Evolutionary conservation across 2,113 vertebrate genomes (phyloP), one percentile per base, ranked within the genome.

Genomic region (Capreolus pygargus): DNA sequence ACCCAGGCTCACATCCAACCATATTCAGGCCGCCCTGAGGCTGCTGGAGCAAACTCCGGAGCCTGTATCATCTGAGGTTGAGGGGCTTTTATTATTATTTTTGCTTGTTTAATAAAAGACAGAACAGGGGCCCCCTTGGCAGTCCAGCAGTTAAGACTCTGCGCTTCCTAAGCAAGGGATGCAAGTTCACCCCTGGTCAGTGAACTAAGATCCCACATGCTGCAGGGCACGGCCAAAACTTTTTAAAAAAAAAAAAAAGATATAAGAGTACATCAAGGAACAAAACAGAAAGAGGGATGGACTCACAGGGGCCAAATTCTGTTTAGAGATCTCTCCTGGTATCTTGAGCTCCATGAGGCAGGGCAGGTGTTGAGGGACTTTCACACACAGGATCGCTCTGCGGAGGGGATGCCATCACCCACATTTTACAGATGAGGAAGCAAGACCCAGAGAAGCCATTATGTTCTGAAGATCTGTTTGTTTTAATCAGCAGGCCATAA

Each of bases 1-100:
- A 19, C 27, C 5, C 7, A 47, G 81, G 28, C 21, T 14, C 6
- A 47, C 7, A 4, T 7, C 23, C 11, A 28, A 14, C 17, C 19
- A 2, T 30, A 28, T 13, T 6, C 1, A 25, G 33, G 43, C 87
- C 3, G 0, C n/a, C 25, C 8, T 0, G 5, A 36, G 43, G 43
- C 36, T n/a, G 1, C 33, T 21, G 36, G 45, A 58, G 19, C 50
- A 7, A n/a, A 33, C 28, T 39, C 85, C 33, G 13, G 3, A 55
- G 36, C 1, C 47, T 11, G 13, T 8, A 15, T 33, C 12, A 21
- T 36, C 36, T 9, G 2, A 58, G 10, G 17, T 6, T 4, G 27
- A 30, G 12, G 7, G 15, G 3, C 16, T 92, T 90, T 54, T 50
- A 21, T 30, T 89, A 89, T 43, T 67, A 5, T 28, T 70, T 82